Percentiles rank a stretch among this genome's conserved stretches.
phyloP scores from a whole-genome alignment of 2,888 invertebrate genomes.

The Diarsia dahlii region DNA sequence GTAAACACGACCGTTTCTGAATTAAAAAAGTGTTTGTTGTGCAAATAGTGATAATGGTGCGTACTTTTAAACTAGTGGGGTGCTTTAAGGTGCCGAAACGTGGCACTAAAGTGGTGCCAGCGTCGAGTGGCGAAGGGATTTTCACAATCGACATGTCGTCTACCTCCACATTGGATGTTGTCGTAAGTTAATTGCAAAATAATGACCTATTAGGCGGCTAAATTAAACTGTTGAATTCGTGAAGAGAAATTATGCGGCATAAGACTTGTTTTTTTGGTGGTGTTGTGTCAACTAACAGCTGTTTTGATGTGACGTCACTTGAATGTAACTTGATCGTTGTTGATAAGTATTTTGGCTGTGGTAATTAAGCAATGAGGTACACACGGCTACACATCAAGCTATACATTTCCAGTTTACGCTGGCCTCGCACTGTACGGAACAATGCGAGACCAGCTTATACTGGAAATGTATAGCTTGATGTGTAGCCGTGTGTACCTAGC shows the following conservation, averaged over 20 bases:
- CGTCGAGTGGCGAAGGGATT: constrained; percentile 78
- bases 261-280: constrained; percentile 43
- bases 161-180: constrained; percentile 84
- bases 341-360: constrained; percentile 34
- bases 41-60: constrained; percentile 79
- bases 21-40: constrained; percentile 67
- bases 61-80: constrained; percentile 80
- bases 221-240: constrained; percentile 30
- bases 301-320: constrained; percentile 65
- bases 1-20: constrained; percentile 60
- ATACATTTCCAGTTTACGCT: too few species aligned
- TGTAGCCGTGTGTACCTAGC: too few species aligned
- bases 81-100: constrained; percentile 84
- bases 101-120: constrained; percentile 82
- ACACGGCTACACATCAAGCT: too few species aligned
- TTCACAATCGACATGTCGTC: constrained; percentile 85
- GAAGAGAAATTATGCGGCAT: constrained; percentile 7
- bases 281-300: constrained; percentile 60
- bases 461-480: too few species aligned
- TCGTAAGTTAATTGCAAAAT: constrained; percentile 78
- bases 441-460: too few species aligned
- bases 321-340: constrained; percentile 29
- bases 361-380: constrained; percentile 7
- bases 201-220: constrained; percentile 40
- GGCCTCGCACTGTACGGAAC: too few species aligned